A percentile compares a stretch with the other conserved stretches of the same genome.
phyloP scores from a whole-genome alignment of 2,888 invertebrate genomes.

The Chironomus riparius region DNA sequence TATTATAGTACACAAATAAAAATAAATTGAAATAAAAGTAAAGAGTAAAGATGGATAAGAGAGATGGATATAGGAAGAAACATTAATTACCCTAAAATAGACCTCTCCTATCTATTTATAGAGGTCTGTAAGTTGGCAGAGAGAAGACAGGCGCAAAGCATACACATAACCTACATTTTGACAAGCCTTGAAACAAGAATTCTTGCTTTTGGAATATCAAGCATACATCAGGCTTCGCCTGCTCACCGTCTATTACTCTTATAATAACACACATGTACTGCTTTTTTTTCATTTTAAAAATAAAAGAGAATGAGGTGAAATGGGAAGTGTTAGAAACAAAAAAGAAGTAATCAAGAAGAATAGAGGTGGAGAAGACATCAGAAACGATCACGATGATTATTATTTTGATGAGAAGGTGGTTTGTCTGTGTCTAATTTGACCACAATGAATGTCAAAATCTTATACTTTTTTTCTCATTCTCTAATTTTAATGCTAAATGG shows the following conservation, averaged over 20 bases:
- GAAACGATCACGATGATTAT: no score
- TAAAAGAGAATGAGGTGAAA: neutral
- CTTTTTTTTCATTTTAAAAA: neutral
- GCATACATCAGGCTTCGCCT: neutral
- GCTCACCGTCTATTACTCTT: neutral
- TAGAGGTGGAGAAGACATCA: neutral
- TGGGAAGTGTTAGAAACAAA: conserved; percentile 2
- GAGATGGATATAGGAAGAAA: conserved; percentile 17
- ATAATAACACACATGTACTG: neutral
- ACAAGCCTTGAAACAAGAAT: neutral
- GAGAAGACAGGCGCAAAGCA: neutral
- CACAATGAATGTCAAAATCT: conserved; percentile 25
- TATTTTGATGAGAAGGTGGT: neutral
- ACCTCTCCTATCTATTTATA: neutral
- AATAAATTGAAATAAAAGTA: neutral
- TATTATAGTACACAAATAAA: neutral
- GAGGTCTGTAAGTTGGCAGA: neutral
- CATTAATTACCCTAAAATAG: conserved; percentile 24
- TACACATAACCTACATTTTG: conserved; percentile 23
- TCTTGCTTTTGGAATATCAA: neutral
- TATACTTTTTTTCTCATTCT: neutral
- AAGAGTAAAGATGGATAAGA: conserved; percentile 8
- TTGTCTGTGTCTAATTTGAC: conserved; percentile 23
- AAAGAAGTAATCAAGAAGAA: conserved; percentile 14
- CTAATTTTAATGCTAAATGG: neutral